Evolutionary conservation across 92 coral and sea anemone species (phyloP).

Genomic region (Metridium senile): DNA sequence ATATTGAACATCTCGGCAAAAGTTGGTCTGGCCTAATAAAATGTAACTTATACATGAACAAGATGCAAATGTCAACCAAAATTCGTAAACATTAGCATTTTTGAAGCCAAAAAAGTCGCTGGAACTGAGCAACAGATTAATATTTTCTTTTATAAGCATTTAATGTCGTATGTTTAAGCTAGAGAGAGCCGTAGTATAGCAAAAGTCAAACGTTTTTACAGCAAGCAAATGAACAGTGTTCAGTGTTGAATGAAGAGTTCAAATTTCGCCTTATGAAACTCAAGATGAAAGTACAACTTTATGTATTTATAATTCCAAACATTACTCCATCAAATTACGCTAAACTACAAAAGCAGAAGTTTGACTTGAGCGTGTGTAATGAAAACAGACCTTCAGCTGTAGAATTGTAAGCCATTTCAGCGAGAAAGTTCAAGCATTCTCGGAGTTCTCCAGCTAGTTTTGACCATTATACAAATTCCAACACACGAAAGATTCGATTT

Average conservation of each 20-base stretch:
- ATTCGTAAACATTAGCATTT: background rate
- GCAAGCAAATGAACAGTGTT: conserved; percentile 26
- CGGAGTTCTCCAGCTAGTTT: conserved; percentile 31
- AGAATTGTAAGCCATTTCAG: background rate
- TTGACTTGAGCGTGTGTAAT: background rate
- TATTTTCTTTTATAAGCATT: conserved; percentile 1
- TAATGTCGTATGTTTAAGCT: background rate
- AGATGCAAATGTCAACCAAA: background rate
- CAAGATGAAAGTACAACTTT: background rate
- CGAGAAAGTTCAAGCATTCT: conserved; percentile 8
- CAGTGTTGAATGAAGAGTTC: background rate
- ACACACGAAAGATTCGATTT: background rate
- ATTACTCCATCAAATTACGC: conserved; percentile 1
- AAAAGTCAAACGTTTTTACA: background rate
- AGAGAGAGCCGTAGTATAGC: background rate
- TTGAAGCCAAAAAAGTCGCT: background rate
- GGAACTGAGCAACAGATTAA: background rate
- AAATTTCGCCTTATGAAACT: background rate
- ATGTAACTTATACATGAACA: too few species aligned
- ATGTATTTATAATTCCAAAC: conserved; percentile 4
- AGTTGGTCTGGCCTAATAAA: too few species aligned
- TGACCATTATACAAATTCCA: conserved; percentile 20
- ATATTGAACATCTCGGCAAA: background rate
- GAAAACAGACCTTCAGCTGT: background rate
- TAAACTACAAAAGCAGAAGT: background rate